Evolutionary conservation across 2,113 vertebrate genomes (phyloP), one percentile per base, ranked within the genome.

Genomic region (Phainopepla nitens): DNA sequence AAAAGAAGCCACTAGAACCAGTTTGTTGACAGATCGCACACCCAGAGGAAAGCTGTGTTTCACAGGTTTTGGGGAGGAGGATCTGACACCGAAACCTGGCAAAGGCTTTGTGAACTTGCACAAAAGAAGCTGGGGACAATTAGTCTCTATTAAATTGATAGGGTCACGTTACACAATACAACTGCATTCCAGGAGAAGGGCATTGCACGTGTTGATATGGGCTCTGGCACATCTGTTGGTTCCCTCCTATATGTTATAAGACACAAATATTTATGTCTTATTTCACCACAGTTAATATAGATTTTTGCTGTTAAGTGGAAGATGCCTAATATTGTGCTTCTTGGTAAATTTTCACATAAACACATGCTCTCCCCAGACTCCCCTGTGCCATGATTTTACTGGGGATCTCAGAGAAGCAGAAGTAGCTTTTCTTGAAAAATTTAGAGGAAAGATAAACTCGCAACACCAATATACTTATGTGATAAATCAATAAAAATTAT

Each of bases 81-180:
- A 89, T 64, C 53, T 72, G 80, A 93, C 76, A 95, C 31, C 0
- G 1, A 93, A 93, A 82, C 53, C 70, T 87, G 50, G 58, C 69
- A 94, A 88, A 87, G 84, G 66, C 80, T 96, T 64, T 85, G 91
- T 85, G 83, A 89, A 65, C 49, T 81, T 51, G 68, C 87, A 78
- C 79, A 86, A 77, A 56, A 89, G 61, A 68, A 69, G 80, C 80
- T 76, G 35, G 15, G 45, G 57, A 89, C 81, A 75, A 95, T 91
- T 89, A 94, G n/a, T 87, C 50, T 64, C 77, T 82, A 86, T 87
- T 80, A 95, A 95, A 96, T 71, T 84, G 83, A 82, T 77, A 94
- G 72, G 77, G 64, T 84, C 82, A 77, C 1, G 14, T 77, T 82
- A 31, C 54, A 89, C 73, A 77, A 31, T 60, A 2, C 79, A 61